Evolutionary conservation across 2,797 vertebrate species (phyloP), one percentile per base, ranked within the genome.

Genomic region (Spea hammondii): DNA sequence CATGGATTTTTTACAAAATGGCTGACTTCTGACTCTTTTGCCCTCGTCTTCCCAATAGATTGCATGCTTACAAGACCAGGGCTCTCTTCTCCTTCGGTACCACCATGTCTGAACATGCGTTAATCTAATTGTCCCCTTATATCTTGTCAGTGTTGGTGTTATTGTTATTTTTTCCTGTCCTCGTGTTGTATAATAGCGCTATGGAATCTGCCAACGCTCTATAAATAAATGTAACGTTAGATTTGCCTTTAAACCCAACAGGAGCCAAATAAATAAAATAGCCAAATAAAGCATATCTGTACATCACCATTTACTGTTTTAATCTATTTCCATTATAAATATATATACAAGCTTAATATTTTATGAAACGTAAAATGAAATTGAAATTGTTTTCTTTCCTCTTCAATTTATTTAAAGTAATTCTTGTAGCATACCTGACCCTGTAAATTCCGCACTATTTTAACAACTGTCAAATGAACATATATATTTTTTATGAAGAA

Each of bases 111-210:
- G 32, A 32, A 32, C 32, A 32, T 32, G 32, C 32, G 32, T 32
- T 32, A 32, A 32, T 32, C 32, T 32, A 32, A 32, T 32, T 32
- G 32, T 2, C 32, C 32, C 32, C 32, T 32, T 32, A 32, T 32
- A 32, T 32, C 32, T 32, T 70, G 65, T 68, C 78, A 74, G 65
- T 48, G 50, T 62, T 68, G n/a, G 48, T 50, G 47, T 12, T 44
- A 48, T 57, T 60, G 73, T 69, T 79, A 65, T 79, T 49, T 74
- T 64, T 62, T 53, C 71, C 47, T 74, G 71, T 64, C 73, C 54
- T 62, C 69, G 73, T 79, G 72, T 79, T 74, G 2, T 32, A 32
- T 32, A 32, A 32, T 32, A 32, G 32, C 32, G 32, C 32, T 32
- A 32, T 32, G 32, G 32, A 32, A 32, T 32, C 32, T 32, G 32